Conservation (phyloP, 2,113 vertebrate genomes). For the Misgurnus anguillicaudatus region DNA sequence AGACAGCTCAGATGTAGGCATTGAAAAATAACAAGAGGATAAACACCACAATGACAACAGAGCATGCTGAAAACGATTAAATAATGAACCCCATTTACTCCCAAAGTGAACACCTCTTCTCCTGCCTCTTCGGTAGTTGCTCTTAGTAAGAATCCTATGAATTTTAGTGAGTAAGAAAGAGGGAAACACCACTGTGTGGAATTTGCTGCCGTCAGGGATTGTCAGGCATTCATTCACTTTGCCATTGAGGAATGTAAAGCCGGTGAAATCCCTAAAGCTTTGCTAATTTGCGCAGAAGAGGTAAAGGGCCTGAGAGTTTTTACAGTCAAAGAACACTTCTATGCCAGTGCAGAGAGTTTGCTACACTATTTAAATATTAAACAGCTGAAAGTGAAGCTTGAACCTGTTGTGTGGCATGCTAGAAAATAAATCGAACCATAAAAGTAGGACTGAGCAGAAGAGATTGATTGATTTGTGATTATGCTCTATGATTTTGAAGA, state of each 20-base stretch:
- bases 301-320: conserved; percentile 64
- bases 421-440: neutral
- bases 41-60: neutral
- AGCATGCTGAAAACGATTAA: no score
- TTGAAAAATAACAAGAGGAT: neutral
- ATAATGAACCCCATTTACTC: no score
- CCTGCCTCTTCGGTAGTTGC: neutral
- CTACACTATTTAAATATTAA: conserved; percentile 18
- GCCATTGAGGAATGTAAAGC: conserved; percentile 78
- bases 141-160: conserved; percentile 49
- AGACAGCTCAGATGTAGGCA: no score
- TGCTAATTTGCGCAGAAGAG: conserved; percentile 69
- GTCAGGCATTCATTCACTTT: conserved; percentile 68
- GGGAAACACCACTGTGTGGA: conserved; percentile 70
- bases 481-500: no score
- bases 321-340: conserved; percentile 56
- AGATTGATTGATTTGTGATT: no score
- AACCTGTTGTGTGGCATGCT: neutral
- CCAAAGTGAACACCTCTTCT: neutral
- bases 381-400: conserved; percentile 11
- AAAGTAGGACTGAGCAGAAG: neutral
- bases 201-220: conserved; percentile 79
- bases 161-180: conserved; percentile 59
- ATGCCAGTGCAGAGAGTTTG: conserved; percentile 53
- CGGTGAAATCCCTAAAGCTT: conserved; percentile 77